Base-by-base conservation (phyloP, 2,888 invertebrate genomes). In the Molanna angustata region DNA sequence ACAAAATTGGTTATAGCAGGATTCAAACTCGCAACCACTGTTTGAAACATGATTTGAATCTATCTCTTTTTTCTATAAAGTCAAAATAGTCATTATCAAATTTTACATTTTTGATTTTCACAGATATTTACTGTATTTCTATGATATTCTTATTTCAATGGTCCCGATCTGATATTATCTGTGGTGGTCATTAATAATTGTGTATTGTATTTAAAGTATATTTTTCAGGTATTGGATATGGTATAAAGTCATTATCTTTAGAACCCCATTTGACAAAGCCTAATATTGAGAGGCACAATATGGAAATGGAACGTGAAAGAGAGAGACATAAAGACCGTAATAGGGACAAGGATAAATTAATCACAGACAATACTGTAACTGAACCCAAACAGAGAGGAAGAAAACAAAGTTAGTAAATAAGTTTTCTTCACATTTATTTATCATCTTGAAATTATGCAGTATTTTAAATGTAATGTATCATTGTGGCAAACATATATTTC, bases 251-350 rank as follows among this genome's bases (percentile, higher is more conserved):
- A 53, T 71, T 76, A 13, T 76, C 68, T 50, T 61, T 76, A 61
- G 77, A 78, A 60, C 76, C 76, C 1, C 72, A 74, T 1, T 62
- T 77, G 16, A 77, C 76, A 2, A 77, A 78, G 61, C 76, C 78
- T 1, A 78, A 78, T 61, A 62, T 77, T 16, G 78, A 79, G 61
- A 75, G 74, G 61, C 77, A 76, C 61, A 77, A 77, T 60, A 74
- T 74, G 62, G 65, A 80, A 50, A 65, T 79, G 21, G 80, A 80
- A 57, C 64, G 71, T 67, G 65, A 73, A 65, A 39, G 65, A 9
- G 64, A 63, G 21, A 59, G 60, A 13, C 58, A 62, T 1, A 62
- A 62, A 17, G 66, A 67, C 2, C 63, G 56, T n/a, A 51, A 56
- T 17, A 42, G 43, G 27, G 32, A 18, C 16, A 33, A 32, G 7